These are phyloP conservation scores for Nannoperca australis DNA, from an alignment of 2,797 vertebrate species.

Conservation along the genomic window DNA sequence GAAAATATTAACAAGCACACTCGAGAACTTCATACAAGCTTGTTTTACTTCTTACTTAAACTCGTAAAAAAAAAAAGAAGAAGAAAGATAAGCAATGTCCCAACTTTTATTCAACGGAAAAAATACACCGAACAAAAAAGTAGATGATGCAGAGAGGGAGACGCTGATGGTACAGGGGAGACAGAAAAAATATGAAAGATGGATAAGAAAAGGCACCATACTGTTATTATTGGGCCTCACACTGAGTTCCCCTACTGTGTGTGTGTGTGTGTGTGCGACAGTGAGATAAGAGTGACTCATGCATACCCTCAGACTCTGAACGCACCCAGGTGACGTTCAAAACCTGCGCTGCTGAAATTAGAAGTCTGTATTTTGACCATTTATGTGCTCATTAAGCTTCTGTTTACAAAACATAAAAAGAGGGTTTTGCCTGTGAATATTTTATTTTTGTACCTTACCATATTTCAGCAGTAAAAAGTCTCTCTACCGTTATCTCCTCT, in stretches of 20 bases:
- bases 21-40: conserved; percentile 7
- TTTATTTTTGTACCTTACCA: not conserved
- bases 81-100: not conserved
- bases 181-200: conserved; percentile 30
- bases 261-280: conserved; percentile 10
- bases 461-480: not conserved
- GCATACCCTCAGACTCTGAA: conserved; percentile 29
- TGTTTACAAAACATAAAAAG: conserved; percentile 9
- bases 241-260: conserved; percentile 47
- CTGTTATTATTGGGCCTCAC: conserved; percentile 52
- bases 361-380: not conserved
- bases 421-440: not conserved
- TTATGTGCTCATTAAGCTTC: conserved; percentile 29
- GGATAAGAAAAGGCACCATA: conserved; percentile 46
- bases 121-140: not conserved
- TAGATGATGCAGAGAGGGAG: not conserved
- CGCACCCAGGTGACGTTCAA: not conserved
- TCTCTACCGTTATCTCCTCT: not conserved
- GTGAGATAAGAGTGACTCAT: conserved; percentile 53
- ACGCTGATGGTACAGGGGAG: not conserved
- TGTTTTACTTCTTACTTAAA: conserved; percentile 17
- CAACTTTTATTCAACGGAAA: not conserved
- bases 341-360: conserved; percentile 22
- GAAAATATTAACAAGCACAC: conserved; percentile 50
- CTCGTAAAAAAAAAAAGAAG: not conserved